Base-by-base conservation (phyloP, 2,888 invertebrate genomes). In the Tholera decimalis region DNA sequence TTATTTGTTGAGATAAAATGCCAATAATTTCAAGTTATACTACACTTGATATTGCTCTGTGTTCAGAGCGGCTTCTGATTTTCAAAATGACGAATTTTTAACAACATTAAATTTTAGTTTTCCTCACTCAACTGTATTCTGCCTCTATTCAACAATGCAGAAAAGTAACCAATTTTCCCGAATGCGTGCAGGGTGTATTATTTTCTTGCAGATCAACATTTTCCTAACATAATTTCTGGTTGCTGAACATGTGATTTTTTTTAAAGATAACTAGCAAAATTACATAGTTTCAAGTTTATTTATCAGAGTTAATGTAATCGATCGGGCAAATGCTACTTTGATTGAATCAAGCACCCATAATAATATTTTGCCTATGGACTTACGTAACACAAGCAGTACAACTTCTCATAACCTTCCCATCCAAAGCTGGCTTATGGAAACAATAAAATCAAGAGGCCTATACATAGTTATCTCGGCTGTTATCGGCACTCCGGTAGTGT, bases 401-500 rank as follows among this genome's bases (percentile, higher is more conserved):
- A n/a, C n/a, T 46, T 3, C 3, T 35, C 50, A 18, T 33, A 26
- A 20, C 20, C 22, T 22, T 50, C 11, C n/a, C 15, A 35, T 9
- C 35, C 20, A 22, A 35, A 20, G 2, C n/a, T 5, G 46, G 20
- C 9, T 15, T 22, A 44, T 18, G 49, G 24, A 37, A 33, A 33
- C 33, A 69, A 44, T 56, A 5, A 66, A 50, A 26, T 37, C 41
- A 54, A 47, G 22, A 39, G 50, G 55, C 33, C 41, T 41, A 22
- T 35, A 53, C 9, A 26, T 22, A 30, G 62, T 67, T 53, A 49
- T 49, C 47, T 54, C 11, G 35, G 53, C 43, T 51, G 68, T 69
- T 62, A 67, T 75, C 71, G 61, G 28, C 22, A 43, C 35, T 56
- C 35, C 64, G 62, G 70, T 73, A 77, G 82, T 86, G 84, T 85